These are phyloP conservation scores for Rhegmatorhina hoffmannsi DNA, from an alignment of 2,113 vertebrate genomes.

Conservation along the genomic window DNA sequence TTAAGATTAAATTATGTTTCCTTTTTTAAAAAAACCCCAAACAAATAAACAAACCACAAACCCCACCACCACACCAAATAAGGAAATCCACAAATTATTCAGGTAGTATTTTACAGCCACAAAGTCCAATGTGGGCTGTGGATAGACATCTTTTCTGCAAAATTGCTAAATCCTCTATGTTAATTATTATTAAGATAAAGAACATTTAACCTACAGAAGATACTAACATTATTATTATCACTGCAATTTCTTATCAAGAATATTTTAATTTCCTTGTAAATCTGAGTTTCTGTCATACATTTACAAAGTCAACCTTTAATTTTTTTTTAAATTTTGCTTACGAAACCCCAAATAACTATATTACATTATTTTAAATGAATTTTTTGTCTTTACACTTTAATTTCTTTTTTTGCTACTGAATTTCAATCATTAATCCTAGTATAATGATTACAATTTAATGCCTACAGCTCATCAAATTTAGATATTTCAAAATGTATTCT, in stretches of 20 bases:
- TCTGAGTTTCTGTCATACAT: not conserved
- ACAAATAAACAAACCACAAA: not conserved
- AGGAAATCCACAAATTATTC: not conserved
- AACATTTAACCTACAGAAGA: not conserved
- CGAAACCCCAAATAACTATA: not conserved
- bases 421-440: not conserved
- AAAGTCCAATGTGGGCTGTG: not conserved
- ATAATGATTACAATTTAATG: not conserved
- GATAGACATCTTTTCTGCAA: not conserved
- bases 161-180: not conserved
- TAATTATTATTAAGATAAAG: not conserved
- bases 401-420: not conserved
- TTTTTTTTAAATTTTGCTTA: not conserved
- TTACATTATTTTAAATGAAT: not conserved
- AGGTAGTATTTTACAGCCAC: not conserved
- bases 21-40: not conserved
- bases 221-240: not conserved
- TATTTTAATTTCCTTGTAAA: not conserved
- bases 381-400: not conserved
- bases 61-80: not conserved
- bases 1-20: not conserved
- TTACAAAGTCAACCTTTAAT: not conserved
- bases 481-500: not conserved
- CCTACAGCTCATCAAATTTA: not conserved
- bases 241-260: not conserved